A percentile compares a stretch with the other conserved stretches of the same genome.
Conservation (phyloP, 2,113 vertebrate genomes). For the Fulica atra region DNA sequence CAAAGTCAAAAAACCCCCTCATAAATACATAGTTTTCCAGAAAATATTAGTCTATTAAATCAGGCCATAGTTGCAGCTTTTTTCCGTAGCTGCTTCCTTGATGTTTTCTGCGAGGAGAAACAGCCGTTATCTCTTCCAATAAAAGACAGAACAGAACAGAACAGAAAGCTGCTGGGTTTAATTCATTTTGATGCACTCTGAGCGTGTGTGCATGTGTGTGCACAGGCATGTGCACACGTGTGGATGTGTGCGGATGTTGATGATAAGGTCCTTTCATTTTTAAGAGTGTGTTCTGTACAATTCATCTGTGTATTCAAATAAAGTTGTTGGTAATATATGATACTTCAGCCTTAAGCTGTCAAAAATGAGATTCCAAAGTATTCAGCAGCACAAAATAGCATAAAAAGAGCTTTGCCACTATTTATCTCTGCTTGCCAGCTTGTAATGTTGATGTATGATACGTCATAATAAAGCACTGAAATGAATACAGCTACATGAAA, state of each 20-base stretch:
- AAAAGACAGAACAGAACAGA: background rate
- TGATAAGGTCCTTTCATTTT: background rate
- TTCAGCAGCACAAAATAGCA: conserved; percentile 6
- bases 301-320: conserved; percentile 42
- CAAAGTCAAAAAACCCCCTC: background rate
- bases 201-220: background rate
- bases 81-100: background rate
- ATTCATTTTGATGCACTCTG: background rate
- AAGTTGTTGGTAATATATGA: background rate
- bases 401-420: background rate
- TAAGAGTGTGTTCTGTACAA: background rate
- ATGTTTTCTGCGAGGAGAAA: background rate
- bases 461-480: background rate
- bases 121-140: background rate
- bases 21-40: background rate
- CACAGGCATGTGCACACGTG: background rate
- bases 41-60: background rate
- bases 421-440: conserved; percentile 12
- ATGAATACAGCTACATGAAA: conserved; percentile 37
- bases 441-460: conserved; percentile 30
- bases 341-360: background rate
- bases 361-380: conserved; percentile 35
- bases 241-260: background rate
- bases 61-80: background rate
- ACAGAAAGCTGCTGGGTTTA: background rate